Evolutionary conservation across 2,797 vertebrate species (phyloP), one percentile per base, ranked within the genome.

Genomic region (Mus caroli): DNA sequence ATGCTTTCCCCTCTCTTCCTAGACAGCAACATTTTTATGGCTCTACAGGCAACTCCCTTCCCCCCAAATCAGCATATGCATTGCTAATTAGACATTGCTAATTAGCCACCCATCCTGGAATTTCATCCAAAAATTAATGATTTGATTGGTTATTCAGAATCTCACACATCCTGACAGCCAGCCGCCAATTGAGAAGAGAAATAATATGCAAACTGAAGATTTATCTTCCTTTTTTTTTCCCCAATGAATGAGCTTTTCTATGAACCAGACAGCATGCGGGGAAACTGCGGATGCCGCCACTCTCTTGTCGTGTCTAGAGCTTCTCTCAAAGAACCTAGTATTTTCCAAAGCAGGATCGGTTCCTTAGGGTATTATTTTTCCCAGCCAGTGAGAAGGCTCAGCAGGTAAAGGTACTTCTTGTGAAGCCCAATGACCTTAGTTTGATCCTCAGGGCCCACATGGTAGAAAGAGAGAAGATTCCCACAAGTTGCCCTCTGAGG

Each of bases 111-210:
- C 73, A 85, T 95, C 91, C 93, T 86, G 20, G 75, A 97, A 94
- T 95, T 93, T 97, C 78, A 96, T 91, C 94, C 91, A 92, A 73
- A 96, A 97, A 95, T 93, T 97, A 97, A 96, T 97, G 94, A 96
- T 96, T 94, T 95, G 83, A 96, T 90, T 94, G 91, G 80, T 97
- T 96, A 96, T 97, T 97, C 96, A 96, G 90, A 94, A 84, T 92
- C 89, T 93, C 87, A 96, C 90, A 78, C 77, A 96, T 93, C 67
- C 90, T 94, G 83, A 97, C 73, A 97, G 75, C 80, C 92, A 90
- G 94, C 95, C 94, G 83, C 86, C 92, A 96, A 92, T 58, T 62
- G 94, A 88, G 20, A 69, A 85, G 75, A 52, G 24, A 94, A 92
- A 95, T 90, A 64, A 96, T 80, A 88, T 83, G 80, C 77, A 93